Evolutionary conservation across 2,797 vertebrate species (phyloP).

Genomic region (Myiotriccus ornatus): DNA sequence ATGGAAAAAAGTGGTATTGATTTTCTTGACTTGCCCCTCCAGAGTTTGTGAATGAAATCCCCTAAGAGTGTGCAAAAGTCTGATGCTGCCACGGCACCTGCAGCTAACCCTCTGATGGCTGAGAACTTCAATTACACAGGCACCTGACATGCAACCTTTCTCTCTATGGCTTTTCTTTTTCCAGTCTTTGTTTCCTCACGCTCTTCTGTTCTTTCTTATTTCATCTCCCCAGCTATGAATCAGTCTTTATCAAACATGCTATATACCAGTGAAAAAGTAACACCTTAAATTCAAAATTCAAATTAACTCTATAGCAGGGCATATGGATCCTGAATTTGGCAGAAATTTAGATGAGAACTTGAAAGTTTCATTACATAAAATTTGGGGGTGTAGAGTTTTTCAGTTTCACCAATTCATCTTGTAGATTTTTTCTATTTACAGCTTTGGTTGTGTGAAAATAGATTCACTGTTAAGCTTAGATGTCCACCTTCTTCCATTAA

Average conservation of each 20-base stretch:
- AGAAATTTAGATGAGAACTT: conserved; percentile 13
- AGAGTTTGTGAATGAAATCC: conserved; percentile 29
- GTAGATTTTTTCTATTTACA: conserved; percentile 12
- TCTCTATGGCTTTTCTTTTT: neutral
- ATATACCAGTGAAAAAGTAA: neutral
- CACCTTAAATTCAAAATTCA: conserved; percentile 42
- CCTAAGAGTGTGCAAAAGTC: neutral
- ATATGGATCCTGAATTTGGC: conserved; percentile 43
- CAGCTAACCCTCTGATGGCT: neutral
- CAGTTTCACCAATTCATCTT: neutral
- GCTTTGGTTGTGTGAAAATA: conserved; percentile 1
- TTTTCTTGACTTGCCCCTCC: neutral
- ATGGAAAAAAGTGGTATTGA: neutral
- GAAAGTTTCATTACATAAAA: conserved; percentile 34
- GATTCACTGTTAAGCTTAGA: neutral
- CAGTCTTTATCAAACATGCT: neutral
- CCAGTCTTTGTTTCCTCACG: neutral
- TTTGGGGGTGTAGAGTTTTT: neutral
- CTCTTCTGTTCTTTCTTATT: neutral
- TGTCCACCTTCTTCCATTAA: neutral
- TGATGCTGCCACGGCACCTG: neutral
- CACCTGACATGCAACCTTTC: neutral
- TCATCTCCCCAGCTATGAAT: neutral
- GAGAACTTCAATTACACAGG: neutral
- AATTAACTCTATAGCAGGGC: conserved; percentile 13